phyloP scores from a whole-genome alignment of 2,797 vertebrate genomes.

The Spatula versicolor region DNA sequence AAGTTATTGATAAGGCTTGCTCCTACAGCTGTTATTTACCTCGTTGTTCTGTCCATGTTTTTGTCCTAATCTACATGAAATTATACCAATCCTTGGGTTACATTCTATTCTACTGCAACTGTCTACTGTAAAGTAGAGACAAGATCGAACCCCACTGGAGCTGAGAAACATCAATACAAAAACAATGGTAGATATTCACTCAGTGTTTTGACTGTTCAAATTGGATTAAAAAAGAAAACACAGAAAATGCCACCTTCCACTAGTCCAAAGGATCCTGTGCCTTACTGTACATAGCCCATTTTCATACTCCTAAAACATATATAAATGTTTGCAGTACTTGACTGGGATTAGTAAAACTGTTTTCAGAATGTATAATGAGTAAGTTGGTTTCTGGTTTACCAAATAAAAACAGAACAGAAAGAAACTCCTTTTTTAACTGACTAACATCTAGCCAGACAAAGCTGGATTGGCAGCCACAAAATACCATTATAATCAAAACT shows the following conservation, averaged over 20 bases:
- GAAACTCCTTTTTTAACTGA: neutral
- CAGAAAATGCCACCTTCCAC: neutral
- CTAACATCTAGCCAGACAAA: neutral
- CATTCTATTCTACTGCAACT: neutral
- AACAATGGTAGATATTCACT: neutral
- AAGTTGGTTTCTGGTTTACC: conserved; percentile 56
- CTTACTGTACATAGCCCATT: neutral
- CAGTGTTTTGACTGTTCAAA: neutral
- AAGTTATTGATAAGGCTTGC: neutral
- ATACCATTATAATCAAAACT: neutral
- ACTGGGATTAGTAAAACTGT: neutral
- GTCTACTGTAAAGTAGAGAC: neutral
- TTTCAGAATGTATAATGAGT: conserved; percentile 12
- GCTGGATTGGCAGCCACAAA: neutral
- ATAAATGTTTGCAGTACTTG: neutral
- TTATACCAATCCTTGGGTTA: neutral
- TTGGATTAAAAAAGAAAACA: neutral
- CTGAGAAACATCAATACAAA: neutral
- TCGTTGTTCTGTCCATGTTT: neutral
- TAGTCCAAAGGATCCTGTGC: neutral
- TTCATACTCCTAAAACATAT: neutral
- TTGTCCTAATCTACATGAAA: neutral
- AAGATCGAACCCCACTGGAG: neutral
- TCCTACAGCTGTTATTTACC: neutral
- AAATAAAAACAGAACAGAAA: conserved; percentile 22